Evolutionary conservation across 2,888 invertebrate genomes (phyloP).

Genomic region (Mellilla xanthometata): DNA sequence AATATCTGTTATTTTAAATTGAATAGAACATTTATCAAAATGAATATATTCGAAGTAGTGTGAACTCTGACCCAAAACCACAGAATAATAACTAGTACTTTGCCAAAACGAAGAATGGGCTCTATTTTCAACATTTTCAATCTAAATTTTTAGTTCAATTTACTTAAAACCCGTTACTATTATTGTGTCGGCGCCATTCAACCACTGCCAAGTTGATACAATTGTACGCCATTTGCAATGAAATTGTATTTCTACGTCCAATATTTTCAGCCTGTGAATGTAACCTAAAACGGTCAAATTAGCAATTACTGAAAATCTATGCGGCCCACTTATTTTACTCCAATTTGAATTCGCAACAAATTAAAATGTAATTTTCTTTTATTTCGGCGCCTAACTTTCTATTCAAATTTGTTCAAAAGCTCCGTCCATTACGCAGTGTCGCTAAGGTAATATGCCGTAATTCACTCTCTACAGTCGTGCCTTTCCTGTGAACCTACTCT

Average conservation of each 20-base stretch:
- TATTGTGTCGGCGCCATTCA: constrained; percentile 19
- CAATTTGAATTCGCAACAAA: constrained; percentile 21
- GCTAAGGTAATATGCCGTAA: constrained; percentile 40
- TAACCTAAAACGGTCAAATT: not conserved
- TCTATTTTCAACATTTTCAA: too few species aligned
- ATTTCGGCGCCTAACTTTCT: constrained; percentile 23
- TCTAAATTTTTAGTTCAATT: constrained; percentile 4
- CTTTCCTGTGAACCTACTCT: constrained; percentile 31
- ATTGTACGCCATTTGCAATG: constrained; percentile 26
- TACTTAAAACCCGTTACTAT: constrained; percentile 12
- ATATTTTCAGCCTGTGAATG: constrained; percentile 20
- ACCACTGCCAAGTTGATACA: constrained; percentile 23
- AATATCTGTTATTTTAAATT: too few species aligned
- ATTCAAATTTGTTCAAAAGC: constrained; percentile 38
- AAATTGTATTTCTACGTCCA: constrained; percentile 21
- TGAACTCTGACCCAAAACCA: too few species aligned
- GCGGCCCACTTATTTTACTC: constrained; percentile 11
- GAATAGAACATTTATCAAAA: too few species aligned
- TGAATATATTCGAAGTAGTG: too few species aligned
- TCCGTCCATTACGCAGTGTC: constrained; percentile 37
- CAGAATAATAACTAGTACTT: too few species aligned
- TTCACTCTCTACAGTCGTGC: constrained; percentile 35
- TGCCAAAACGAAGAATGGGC: not conserved
- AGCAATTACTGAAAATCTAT: too few species aligned
- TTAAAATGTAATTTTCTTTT: constrained; percentile 22